These are phyloP conservation scores for Phymanthus crucifer DNA, from an alignment of 92 coral and sea anemone genomes.

Conservation along the genomic window DNA sequence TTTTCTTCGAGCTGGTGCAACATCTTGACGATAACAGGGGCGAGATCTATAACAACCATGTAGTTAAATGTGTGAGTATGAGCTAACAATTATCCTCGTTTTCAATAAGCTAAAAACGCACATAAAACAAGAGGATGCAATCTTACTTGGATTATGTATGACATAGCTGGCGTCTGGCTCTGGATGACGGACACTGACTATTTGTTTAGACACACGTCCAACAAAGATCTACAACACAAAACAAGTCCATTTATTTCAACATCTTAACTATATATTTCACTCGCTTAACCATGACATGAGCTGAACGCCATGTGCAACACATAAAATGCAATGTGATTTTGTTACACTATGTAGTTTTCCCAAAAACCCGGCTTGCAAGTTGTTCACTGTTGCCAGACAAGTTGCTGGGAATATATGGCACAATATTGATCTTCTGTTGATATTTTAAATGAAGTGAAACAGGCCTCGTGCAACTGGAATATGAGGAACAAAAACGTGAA, in stretches of 20 bases:
- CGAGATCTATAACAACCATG: constrained; percentile 52
- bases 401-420: too few species aligned
- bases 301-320: too few species aligned
- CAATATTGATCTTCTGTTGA: too few species aligned
- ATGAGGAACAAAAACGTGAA: too few species aligned
- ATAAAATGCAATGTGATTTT: too few species aligned
- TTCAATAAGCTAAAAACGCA: neutral
- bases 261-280: neutral
- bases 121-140: neutral
- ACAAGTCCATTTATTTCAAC: neutral
- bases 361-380: too few species aligned
- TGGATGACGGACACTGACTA: constrained; percentile 92
- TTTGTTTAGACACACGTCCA: constrained; percentile 94
- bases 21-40: constrained; percentile 90
- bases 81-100: neutral
- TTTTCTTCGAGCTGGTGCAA: constrained; percentile 63
- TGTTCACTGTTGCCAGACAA: too few species aligned
- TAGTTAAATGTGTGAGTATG: neutral
- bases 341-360: too few species aligned
- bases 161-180: constrained; percentile 81
- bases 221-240: constrained; percentile 66
- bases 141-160: constrained; percentile 88
- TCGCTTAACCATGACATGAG: neutral
- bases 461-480: too few species aligned
- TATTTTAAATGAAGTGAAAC: too few species aligned